These are phyloP conservation scores for Rhombomys opimus DNA, from an alignment of 2,113 vertebrate species.

Conservation along the genomic window DNA sequence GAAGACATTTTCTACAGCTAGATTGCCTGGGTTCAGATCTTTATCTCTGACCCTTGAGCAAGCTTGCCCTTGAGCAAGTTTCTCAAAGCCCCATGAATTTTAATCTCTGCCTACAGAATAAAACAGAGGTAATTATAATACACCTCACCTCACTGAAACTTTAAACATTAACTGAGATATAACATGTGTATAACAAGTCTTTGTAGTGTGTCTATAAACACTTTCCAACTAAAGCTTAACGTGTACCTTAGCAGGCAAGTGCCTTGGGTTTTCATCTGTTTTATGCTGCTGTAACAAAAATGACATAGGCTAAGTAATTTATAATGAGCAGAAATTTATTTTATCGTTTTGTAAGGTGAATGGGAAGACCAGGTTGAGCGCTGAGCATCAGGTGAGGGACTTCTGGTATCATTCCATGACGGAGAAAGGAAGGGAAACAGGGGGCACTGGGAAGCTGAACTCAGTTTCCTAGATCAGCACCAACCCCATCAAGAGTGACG, in stretches of 20 bases:
- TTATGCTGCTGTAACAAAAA: background rate
- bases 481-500: too few relatives aligned
- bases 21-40: background rate
- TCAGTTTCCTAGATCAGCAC: too few relatives aligned
- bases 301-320: background rate
- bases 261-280: background rate
- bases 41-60: background rate
- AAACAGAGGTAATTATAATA: slow-evolving; percentile 16
- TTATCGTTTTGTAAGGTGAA: background rate
- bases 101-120: background rate
- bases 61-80: slow-evolving; percentile 10
- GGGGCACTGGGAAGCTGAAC: background rate
- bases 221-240: background rate
- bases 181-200: background rate
- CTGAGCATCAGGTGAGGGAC: background rate
- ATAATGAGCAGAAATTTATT: background rate
- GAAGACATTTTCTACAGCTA: background rate
- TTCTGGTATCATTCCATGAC: background rate
- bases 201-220: background rate
- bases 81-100: background rate
- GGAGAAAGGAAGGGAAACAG: background rate
- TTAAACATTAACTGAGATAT: background rate
- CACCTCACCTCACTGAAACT: background rate
- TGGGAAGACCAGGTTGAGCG: background rate
- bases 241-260: background rate